These are phyloP conservation scores for Anseranas semipalmata DNA, from an alignment of 2,113 vertebrate species.

Conservation along the genomic window DNA sequence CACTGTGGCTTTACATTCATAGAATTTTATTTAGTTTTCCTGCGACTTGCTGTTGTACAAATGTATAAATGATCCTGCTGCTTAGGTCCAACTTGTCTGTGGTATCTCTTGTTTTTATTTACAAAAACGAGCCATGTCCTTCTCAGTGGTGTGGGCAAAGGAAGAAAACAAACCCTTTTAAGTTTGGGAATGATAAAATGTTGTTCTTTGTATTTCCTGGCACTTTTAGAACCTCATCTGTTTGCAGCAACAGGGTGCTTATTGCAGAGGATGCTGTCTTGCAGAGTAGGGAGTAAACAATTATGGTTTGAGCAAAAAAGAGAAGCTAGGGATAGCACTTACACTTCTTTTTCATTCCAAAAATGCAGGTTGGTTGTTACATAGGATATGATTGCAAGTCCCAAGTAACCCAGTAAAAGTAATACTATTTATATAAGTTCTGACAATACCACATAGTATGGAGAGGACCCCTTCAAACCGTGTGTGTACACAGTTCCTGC, in stretches of 20 bases:
- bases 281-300: background rate
- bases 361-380: background rate
- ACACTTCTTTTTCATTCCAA: background rate
- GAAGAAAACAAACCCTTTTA: slow-evolving; percentile 7
- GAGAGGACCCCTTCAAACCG: background rate
- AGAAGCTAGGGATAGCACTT: background rate
- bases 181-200: background rate
- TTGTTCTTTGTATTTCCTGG: background rate
- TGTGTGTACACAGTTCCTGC: background rate
- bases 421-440: background rate
- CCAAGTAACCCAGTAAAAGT: background rate
- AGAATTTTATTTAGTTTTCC: slow-evolving; percentile 11
- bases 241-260: background rate
- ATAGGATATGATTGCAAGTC: background rate
- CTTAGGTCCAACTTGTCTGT: background rate
- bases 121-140: background rate
- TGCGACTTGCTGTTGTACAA: background rate
- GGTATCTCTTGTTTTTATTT: background rate
- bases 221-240: background rate
- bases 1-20: background rate
- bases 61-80: background rate
- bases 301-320: background rate
- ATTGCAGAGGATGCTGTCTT: background rate
- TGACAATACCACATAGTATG: background rate
- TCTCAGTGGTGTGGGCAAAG: background rate